Evolutionary conservation across 1,140 invertebrate genomes (phyloP).

Genomic region (Uloborus diversus): DNA sequence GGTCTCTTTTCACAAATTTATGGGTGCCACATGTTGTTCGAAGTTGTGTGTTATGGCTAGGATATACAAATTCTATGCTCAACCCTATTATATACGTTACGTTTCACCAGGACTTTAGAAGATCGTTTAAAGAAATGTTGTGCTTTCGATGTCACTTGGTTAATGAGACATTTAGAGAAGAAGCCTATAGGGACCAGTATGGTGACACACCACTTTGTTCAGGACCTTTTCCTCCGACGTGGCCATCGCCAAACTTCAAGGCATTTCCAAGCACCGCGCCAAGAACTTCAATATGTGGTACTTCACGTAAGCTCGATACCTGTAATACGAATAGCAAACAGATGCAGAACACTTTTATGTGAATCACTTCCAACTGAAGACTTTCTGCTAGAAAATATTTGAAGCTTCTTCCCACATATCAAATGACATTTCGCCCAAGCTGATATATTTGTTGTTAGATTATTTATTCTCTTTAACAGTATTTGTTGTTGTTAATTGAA

Average conservation of each 20-base stretch:
- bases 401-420: too few relatives aligned
- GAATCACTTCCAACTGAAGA: not conserved
- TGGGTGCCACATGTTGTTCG: slow-evolving; percentile 68
- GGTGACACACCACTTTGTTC: slow-evolving; percentile 65
- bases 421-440: too few relatives aligned
- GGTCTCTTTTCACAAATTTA: slow-evolving; percentile 82
- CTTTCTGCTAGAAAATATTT: too few relatives aligned
- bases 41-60: slow-evolving; percentile 84
- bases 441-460: too few relatives aligned
- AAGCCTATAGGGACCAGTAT: slow-evolving; percentile 91
- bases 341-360: slow-evolving; percentile 44
- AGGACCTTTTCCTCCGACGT: not conserved
- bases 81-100: slow-evolving; percentile 93
- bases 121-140: slow-evolving; percentile 90
- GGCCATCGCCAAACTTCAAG: slow-evolving; percentile 1
- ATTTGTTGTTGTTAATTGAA: too few relatives aligned
- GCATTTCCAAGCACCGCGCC: not conserved
- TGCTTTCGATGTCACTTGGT: slow-evolving; percentile 88
- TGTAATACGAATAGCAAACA: slow-evolving; percentile 23
- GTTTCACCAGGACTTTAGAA: slow-evolving; percentile 91
- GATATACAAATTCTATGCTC: slow-evolving; percentile 95
- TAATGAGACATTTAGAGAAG: slow-evolving; percentile 89
- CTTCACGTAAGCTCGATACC: slow-evolving; percentile 19
- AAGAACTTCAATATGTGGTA: not conserved
- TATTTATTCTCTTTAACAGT: too few relatives aligned